Base-by-base conservation (phyloP, 2,888 invertebrate species). In the Euplexia lucipara region DNA sequence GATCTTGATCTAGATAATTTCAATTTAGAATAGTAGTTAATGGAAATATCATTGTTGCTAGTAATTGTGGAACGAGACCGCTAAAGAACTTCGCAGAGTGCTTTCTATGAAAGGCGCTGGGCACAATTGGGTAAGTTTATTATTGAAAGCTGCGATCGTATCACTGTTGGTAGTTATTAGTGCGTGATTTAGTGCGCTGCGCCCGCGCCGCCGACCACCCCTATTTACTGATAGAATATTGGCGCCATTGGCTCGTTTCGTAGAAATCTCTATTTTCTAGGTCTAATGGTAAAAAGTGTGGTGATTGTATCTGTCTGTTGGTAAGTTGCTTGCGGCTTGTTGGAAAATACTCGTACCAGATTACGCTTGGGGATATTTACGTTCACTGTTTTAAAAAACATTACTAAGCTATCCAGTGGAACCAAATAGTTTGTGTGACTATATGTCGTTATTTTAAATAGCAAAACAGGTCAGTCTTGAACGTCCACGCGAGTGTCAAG, bases 111-210 rank as follows among this genome's bases (percentile, higher is more conserved):
- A 90, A 90, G 90, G 90, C 84, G 64, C 80, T 63, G 78, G 82
- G 83, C 88, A 90, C 90, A 92, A 93, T 92, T 90, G 92, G 90
- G 90, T 90, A 88, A 89, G 81, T 81, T 75, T 92, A 91, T 92
- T 92, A 93, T 93, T 94, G 93, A 94, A 93, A 93, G 93, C 88
- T 79, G 77, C 87, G 94, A 95, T 95, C 85, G 87, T 94, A 95
- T 95, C 94, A 86, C 80, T 81, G 86, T 83, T 83, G 83, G 86
- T 91, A 89, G 94, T 94, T 95, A 94, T 94, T 94, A 94, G 92
- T 84, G 83, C 80, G 85, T 93, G 95, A 94, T 95, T 93, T 94
- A 94, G 90, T 91, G 88, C 85, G 78, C 77, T 83, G 75, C 79
- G 81, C 79, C 81, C 76, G 83, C 82, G 83, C 84, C 78, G 80